Base-by-base conservation (phyloP, 2,888 invertebrate genomes). In the Chironomus tentans region DNA sequence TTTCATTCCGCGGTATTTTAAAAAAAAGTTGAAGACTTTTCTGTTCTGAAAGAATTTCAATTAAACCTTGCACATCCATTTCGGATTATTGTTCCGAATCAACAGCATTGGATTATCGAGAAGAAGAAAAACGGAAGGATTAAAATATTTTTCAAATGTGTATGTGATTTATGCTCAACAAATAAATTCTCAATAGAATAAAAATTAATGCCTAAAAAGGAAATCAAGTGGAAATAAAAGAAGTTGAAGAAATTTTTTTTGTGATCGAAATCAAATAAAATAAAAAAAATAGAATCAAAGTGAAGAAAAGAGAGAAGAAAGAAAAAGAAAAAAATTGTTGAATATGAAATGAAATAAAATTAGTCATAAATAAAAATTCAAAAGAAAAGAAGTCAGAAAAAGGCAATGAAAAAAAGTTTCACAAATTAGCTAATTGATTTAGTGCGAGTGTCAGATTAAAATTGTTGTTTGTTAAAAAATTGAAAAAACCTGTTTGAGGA, bases 401-500 rank as follows among this genome's bases (percentile, higher is more conserved):
- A 38, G 65, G 21, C 21, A 65, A 22, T 10, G 22, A 24, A 65
- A 24, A 65, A 65, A 65, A 65, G 65, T 65, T 65, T 65, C 65
- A 48, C 70, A 70, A 70, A 70, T 70, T 46, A 70, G 70, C 47
- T 70, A 70, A 70, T 70, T 70, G 70, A 70, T 70, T 70, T 22
- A 70, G 48, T 70, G 70, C 70, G 48, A 70, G 70, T 70, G 70
- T 70, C 70, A 70, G 70, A 70, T 70, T 70, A 70, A 70, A 48
- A 70, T 70, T 70, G 18, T 70, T 71, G 65, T 71, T 68, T 28
- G 13, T 50, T 50, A 18, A 48, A 48, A 48, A 18, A 71, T 56
- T 71, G 50, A 56, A 71, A 71, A 71, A 71, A 71, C 71, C 71
- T 22, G 71, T 71, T 71, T 71, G 56, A 22, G 71, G 71, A 71